Evolutionary conservation across 2,888 invertebrate species (phyloP), one percentile per base, ranked within the genome.

Genomic region (Amblyteles armatorius): DNA sequence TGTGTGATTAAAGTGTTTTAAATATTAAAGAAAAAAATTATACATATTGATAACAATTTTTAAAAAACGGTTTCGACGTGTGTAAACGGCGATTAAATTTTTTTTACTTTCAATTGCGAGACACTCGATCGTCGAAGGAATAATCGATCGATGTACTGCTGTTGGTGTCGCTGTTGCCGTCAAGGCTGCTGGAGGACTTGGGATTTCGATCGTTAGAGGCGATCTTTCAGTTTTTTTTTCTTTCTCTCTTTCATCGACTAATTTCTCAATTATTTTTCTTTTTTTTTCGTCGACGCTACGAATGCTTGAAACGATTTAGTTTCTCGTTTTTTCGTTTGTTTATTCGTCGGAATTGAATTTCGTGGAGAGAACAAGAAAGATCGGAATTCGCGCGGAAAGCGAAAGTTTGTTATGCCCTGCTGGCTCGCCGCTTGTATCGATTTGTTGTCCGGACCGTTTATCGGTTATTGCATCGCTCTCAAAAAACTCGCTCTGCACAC

Each of bases 351-450:
- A 0, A 9, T 33, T n/a, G 26, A 72, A 36, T 44, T 52, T 26
- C 22, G 40, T 67, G 50, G 36, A 71, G 7, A 50, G 40, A 63
- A 3, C n/a, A 2, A 9, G n/a, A 55, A 29, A n/a, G 16, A 36
- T 33, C 29, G 29, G 52, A 36, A 60, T 5, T 29, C 19, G 52
- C 22, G 63, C 55, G 57, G 6, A 44, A n/a, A 65, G 60, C 19
- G 29, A 63, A 44, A 67, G 82, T 72, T 69, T 80, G 88, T 83
- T 90, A 93, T 93, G 93, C 93, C 93, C 90, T 85, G 82, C 72
- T 93, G 94, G 93, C 92, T 92, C 48, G 91, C 90, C 67, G 91
- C 93, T 82, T 92, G 92, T 82, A 87, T 93, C 77, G 92, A 92
- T 81, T 87, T 93, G 78, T 86, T 93, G 79, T 91, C 90, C 57